Conservation (phyloP, 2,797 vertebrate genomes). For the Notolepis coatsorum region DNA sequence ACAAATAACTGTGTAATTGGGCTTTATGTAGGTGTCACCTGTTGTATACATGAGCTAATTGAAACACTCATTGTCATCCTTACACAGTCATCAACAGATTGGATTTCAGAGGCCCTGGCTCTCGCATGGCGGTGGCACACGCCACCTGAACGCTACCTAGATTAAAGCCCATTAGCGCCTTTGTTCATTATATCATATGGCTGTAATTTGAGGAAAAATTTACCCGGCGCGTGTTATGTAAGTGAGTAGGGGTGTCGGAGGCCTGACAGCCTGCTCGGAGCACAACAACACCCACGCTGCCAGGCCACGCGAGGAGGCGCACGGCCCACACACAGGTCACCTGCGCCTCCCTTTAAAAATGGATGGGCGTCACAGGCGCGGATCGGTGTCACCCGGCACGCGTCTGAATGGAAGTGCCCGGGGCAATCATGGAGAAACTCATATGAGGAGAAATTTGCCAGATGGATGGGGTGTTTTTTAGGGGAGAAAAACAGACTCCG, state of each 20-base stretch:
- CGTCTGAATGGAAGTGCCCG: slow-evolving; percentile 69
- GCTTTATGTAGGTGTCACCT: slow-evolving; percentile 75
- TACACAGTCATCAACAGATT: slow-evolving; percentile 65
- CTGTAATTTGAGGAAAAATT: slow-evolving; percentile 81
- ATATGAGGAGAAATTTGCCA: slow-evolving; percentile 75
- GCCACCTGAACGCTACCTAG: slow-evolving; percentile 56
- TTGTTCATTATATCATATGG: slow-evolving; percentile 73
- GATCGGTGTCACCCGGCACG: slow-evolving; percentile 75
- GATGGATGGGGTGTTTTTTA: slow-evolving; percentile 77
- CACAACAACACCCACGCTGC: too few relatives aligned
- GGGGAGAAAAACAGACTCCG: slow-evolving; percentile 62
- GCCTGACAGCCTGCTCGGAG: too few relatives aligned
- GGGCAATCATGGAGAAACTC: slow-evolving; percentile 61
- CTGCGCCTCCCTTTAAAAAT: slow-evolving; percentile 81
- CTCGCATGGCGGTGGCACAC: slow-evolving; percentile 58
- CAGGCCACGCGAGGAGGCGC: slow-evolving; percentile 24
- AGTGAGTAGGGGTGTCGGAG: slow-evolving; percentile 38
- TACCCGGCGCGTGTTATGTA: slow-evolving; percentile 53
- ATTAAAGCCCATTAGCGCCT: slow-evolving; percentile 49
- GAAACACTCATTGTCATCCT: slow-evolving; percentile 72
- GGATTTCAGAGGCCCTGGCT: slow-evolving; percentile 64
- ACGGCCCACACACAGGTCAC: slow-evolving; percentile 69
- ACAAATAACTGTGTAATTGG: slow-evolving; percentile 74
- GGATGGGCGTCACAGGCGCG: slow-evolving; percentile 75
- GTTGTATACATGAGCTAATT: slow-evolving; percentile 79